Evolutionary conservation across 2,797 vertebrate species (phyloP).

Genomic region (Ispidina lecontei): DNA sequence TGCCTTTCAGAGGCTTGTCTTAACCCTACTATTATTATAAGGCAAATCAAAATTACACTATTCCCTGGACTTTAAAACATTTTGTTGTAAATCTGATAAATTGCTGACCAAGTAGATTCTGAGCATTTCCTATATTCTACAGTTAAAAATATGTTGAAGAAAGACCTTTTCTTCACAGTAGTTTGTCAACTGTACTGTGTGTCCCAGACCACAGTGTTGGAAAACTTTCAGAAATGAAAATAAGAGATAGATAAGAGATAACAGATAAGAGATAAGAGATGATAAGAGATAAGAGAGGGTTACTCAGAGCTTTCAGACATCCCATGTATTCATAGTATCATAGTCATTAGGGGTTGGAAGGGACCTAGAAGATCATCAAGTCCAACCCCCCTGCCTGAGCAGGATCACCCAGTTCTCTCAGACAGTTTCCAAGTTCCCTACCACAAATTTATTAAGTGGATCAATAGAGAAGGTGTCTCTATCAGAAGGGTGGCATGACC

Average conservation of each 20-base stretch:
- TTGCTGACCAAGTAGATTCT: neutral
- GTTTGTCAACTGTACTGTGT: neutral
- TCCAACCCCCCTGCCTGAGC: too few relatives aligned
- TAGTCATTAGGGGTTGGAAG: too few relatives aligned
- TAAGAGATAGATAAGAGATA: neutral
- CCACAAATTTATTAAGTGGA: neutral
- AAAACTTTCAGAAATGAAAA: neutral
- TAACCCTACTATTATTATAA: neutral
- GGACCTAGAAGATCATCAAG: too few relatives aligned
- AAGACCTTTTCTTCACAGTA: neutral
- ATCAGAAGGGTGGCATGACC: neutral
- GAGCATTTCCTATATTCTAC: neutral
- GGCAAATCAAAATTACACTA: neutral
- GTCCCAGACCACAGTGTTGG: neutral
- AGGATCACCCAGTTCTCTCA: neutral
- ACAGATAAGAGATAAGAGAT: neutral
- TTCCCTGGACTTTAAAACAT: neutral
- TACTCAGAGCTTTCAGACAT: neutral
- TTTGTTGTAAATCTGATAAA: neutral
- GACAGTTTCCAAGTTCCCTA: neutral
- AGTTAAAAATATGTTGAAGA: neutral
- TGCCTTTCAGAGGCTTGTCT: neutral
- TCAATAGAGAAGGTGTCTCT: neutral
- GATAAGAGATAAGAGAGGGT: neutral
- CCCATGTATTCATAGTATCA: accelerated